phyloP scores from a whole-genome alignment of 2,797 vertebrate genomes.

The Eulemur albifrons region DNA sequence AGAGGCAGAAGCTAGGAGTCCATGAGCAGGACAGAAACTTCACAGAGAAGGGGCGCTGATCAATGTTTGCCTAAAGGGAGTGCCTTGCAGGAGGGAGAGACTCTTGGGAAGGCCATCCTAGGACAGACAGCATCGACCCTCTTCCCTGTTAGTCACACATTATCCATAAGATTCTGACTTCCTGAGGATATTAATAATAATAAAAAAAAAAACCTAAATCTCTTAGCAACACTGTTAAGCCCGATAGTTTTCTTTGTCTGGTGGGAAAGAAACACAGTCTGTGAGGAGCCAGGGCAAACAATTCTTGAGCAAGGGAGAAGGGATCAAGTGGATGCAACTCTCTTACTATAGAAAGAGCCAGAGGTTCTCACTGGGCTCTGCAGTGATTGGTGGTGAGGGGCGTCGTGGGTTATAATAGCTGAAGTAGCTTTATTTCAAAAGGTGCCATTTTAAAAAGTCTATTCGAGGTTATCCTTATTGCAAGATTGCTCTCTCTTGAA shows the following conservation, averaged over 20 bases:
- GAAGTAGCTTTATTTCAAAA: background rate
- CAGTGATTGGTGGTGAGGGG: rapidly evolving
- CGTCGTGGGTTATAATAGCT: rapidly evolving
- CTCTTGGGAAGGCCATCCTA: background rate
- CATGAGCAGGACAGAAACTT: background rate
- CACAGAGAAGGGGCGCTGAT: background rate
- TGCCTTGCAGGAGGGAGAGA: background rate
- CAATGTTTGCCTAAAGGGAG: too few species aligned
- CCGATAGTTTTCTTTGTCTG: background rate
- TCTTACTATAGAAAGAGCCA: background rate
- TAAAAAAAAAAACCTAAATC: background rate
- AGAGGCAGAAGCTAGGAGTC: background rate
- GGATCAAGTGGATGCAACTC: background rate
- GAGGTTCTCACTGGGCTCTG: background rate
- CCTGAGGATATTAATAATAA: background rate
- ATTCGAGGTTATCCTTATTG: background rate
- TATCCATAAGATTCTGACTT: background rate
- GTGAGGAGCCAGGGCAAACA: background rate
- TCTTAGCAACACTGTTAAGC: background rate
- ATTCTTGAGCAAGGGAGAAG: background rate
- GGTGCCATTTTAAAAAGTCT: background rate
- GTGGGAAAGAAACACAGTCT: background rate
- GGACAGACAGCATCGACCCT: background rate
- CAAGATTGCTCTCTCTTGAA: background rate
- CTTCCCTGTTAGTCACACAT: background rate